A percentile compares a stretch with the other conserved stretches of the same genome.
phyloP scores from a whole-genome alignment of 2,888 invertebrate species.

The Lottia gigantea region DNA sequence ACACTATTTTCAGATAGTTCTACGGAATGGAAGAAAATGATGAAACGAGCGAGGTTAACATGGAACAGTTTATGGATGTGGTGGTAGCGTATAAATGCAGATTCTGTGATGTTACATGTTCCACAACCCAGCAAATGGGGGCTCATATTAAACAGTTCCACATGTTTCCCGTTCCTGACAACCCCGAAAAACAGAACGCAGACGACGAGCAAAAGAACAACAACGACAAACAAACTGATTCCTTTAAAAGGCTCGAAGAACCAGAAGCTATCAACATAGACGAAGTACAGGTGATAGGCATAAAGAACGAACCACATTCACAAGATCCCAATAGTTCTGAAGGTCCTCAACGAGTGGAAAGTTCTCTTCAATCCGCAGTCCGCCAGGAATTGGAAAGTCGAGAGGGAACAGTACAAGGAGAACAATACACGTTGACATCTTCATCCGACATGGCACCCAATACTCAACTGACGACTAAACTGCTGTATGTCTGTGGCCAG shows the following conservation, averaged over 20 bases:
- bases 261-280: not conserved
- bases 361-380: constrained; percentile 20
- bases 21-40: not conserved
- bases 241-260: not conserved
- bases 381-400: constrained; percentile 12
- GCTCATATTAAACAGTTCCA: constrained; percentile 49
- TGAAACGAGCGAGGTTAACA: constrained; percentile 26
- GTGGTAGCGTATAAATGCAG: constrained; percentile 73
- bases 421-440: not conserved
- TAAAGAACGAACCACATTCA: not conserved
- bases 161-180: constrained; percentile 13
- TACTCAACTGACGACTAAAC: constrained; percentile 37
- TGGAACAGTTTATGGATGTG: constrained; percentile 72
- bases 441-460: not conserved
- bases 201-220: not conserved
- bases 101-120: constrained; percentile 71
- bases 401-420: not conserved
- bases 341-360: not conserved
- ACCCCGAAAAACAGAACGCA: not conserved
- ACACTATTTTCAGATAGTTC: too few species aligned
- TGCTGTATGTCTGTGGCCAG: constrained; percentile 66
- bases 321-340: not conserved
- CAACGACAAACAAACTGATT: constrained; percentile 15
- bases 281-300: not conserved
- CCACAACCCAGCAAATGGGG: constrained; percentile 40